These are phyloP conservation scores for Xenopus laevis DNA, from an alignment of 2,113 vertebrate species.

Conservation along the genomic window DNA sequence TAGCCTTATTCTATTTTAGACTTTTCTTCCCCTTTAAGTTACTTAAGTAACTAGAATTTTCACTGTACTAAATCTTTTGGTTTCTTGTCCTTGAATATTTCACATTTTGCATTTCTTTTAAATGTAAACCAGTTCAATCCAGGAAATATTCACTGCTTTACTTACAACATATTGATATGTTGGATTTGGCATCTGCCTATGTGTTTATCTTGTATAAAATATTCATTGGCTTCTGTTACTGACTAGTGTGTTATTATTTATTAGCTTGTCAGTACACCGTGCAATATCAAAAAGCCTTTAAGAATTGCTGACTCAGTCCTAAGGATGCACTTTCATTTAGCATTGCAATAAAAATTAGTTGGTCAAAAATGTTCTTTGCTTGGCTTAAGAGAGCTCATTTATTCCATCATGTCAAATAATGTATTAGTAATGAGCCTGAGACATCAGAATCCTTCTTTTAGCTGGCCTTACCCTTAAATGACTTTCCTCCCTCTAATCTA, in stretches of 20 bases:
- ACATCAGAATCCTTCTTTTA: not conserved
- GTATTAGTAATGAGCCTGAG: slow-evolving; percentile 11
- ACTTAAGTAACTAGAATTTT: no score
- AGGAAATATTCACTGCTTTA: slow-evolving; percentile 12
- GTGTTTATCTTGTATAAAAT: slow-evolving; percentile 30
- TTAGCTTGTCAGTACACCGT: slow-evolving; percentile 17
- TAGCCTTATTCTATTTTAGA: no score
- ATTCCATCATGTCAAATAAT: not conserved
- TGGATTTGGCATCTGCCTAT: slow-evolving; percentile 10
- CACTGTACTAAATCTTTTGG: no score
- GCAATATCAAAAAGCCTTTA: slow-evolving; percentile 19
- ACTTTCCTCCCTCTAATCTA: not conserved
- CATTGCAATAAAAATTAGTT: slow-evolving; percentile 17
- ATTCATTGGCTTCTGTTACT: slow-evolving; percentile 26
- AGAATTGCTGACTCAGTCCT: slow-evolving; percentile 11
- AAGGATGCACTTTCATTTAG: slow-evolving; percentile 20
- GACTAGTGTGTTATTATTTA: slow-evolving; percentile 16
- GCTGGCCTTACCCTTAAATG: not conserved
- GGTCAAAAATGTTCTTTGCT: slow-evolving; percentile 18
- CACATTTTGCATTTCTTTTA: no score
- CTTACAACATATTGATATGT: slow-evolving; percentile 19
- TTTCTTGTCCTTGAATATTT: no score
- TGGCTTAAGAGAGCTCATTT: slow-evolving; percentile 9
- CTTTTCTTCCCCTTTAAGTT: no score
- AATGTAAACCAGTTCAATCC: not conserved